Base-by-base conservation (phyloP, 2,113 vertebrate species). In the Ariopsis seemanni region DNA sequence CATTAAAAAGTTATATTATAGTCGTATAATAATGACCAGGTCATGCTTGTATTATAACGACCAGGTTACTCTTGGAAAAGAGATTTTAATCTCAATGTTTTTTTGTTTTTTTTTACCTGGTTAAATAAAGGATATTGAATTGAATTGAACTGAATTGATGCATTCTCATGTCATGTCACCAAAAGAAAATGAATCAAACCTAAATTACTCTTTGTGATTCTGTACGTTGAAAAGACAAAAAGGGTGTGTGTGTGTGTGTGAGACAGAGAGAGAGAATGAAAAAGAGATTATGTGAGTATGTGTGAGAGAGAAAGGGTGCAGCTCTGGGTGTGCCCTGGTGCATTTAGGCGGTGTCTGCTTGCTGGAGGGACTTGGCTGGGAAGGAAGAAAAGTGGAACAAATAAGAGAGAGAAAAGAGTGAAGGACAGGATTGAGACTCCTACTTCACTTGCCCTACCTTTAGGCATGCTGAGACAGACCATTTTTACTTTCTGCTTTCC, bases 391-490 rank as follows among this genome's bases (percentile, higher is more conserved):
- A 65, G 22, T 14, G 9, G 18, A 69, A 87, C 57, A 85, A 81
- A 72, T 48, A 71, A 57, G 4, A 1, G 42, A 62, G 42, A 79
- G n/a, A 65, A 62, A 62, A 52, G 27, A 67, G 20, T 52, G 30
- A 77, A 81, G 27, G 65, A 57, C n/a, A 69, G 22, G 14, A 86
- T 58, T 18, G 20, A 79, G 63, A 52, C 72, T 42, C 22, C 18
- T 27, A 58, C 20, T 79, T 75, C 20, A 42, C 48, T 8, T 55
- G 58, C 86, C 81, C 58, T 77, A 53, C 81, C 86, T 69, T 78
- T 55, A 82, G 72, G 82, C 86, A 84, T 67, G 86, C 86, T 79
- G 86, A 78, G 50, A 84, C 86, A 84, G 81, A 87, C 22, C 10
- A 2, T 63, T 72, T 50, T 69, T 77, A 65, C 71, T 78, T 65